Evolutionary conservation across 2,797 vertebrate genomes (phyloP).

Genomic region (Heliangelus exortis): DNA sequence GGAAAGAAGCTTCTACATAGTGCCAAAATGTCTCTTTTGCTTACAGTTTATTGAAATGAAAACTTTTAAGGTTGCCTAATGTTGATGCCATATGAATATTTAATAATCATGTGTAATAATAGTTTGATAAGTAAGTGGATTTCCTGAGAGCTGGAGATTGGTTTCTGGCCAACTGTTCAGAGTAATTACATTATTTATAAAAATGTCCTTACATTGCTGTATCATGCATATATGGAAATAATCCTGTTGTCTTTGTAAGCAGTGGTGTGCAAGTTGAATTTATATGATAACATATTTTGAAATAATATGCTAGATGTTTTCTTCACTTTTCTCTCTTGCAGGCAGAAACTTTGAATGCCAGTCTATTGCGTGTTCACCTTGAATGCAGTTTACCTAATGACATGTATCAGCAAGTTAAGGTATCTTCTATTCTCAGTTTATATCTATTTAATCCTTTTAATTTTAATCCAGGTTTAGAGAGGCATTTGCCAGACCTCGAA

Average conservation of each 20-base stretch:
- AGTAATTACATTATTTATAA: not conserved
- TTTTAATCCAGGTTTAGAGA: not conserved
- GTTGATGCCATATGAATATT: not conserved
- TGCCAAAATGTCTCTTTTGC: not conserved
- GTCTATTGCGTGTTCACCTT: slow-evolving; percentile 89
- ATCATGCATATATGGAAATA: not conserved
- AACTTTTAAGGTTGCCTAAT: not conserved
- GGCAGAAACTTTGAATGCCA: slow-evolving; percentile 92
- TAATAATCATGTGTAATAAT: not conserved
- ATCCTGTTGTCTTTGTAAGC: not conserved
- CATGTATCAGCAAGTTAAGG: slow-evolving; percentile 79
- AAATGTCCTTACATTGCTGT: not conserved
- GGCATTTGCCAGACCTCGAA: not conserved
- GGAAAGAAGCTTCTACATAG: not conserved
- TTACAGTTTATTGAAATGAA: not conserved
- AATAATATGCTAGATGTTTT: not conserved
- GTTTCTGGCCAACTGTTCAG: not conserved
- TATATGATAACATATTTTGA: not conserved
- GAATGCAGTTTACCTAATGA: slow-evolving; percentile 90
- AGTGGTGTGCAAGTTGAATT: not conserved
- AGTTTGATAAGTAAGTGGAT: not conserved
- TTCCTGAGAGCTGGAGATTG: not conserved
- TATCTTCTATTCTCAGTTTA: slow-evolving; percentile 25
- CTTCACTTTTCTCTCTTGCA: slow-evolving; percentile 61
- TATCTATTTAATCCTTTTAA: not conserved